Evolutionary conservation across 2,888 invertebrate genomes (phyloP).

Genomic region (Furcula furcula): DNA sequence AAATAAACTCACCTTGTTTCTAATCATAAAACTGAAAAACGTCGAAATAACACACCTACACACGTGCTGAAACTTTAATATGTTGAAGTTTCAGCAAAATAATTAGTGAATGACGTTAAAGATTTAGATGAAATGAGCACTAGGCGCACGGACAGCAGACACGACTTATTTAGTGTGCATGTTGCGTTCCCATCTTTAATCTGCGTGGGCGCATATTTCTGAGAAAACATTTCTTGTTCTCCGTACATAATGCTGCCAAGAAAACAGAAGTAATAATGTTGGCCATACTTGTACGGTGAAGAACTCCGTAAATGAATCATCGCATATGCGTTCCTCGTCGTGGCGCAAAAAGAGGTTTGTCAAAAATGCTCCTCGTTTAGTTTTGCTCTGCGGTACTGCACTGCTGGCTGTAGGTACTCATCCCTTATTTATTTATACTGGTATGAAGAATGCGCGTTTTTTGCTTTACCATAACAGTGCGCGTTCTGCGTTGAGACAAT

Average conservation of each 20-base stretch:
- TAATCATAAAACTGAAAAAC: too few species aligned
- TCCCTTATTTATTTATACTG: constrained; percentile 80
- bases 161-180: constrained; percentile 77
- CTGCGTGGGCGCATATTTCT: constrained; percentile 79
- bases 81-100: constrained; percentile 28
- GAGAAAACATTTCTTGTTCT: constrained; percentile 77
- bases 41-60: too few species aligned
- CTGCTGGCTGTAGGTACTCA: constrained; percentile 63
- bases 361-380: constrained; percentile 75
- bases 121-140: constrained; percentile 52
- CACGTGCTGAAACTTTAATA: too few species aligned
- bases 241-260: constrained; percentile 74
- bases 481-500: constrained; percentile 51
- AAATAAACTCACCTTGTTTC: too few species aligned
- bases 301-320: constrained; percentile 80
- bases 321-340: constrained; percentile 77
- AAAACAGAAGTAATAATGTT: constrained; percentile 79
- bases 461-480: constrained; percentile 66
- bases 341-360: constrained; percentile 76
- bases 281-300: constrained; percentile 73
- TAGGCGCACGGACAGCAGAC: constrained; percentile 66
- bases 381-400: constrained; percentile 49
- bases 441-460: constrained; percentile 74
- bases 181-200: constrained; percentile 78
- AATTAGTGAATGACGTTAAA: constrained; percentile 48